Evolutionary conservation across 2,113 vertebrate species (phyloP), one percentile per base, ranked within the genome.

Genomic region (Paratilapia polleni): DNA sequence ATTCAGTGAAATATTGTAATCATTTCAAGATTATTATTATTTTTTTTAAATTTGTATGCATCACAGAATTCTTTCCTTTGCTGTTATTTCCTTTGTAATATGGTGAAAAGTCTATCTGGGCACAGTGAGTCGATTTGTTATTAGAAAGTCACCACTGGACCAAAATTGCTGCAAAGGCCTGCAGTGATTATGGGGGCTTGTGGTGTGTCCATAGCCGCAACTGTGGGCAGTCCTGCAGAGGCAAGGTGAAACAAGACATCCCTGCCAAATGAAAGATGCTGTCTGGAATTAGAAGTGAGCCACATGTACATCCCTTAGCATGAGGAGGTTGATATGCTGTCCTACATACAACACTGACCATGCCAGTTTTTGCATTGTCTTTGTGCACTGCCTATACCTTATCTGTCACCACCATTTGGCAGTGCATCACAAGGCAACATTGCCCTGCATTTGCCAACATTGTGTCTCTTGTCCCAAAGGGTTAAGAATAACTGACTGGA

Each of bases 391-490:
- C 26, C 41, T 20, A 6, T 38, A 85, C 38, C 13, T 52, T 78
- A 83, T 82, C 31, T 73, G 59, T 66, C 13, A 3, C 59, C 22
- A 80, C 52, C 7, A 22, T 64, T 84, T 79, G 58, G 34, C 63
- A 61, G 54, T 66, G n/a, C 57, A 63, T 85, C 38, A 62, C 24
- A 11, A 24, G 13, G 28, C 14, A 54, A 17, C 38, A 36, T 7
- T 74, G 10, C 47, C 6, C 4, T 8, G 8, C 24, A 20, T 60
- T 63, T 80, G 76, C 81, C 75, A 74, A 22, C 70, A 82, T 82
- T 82, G 76, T 88, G 63, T 70, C 28, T 76, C 13, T 47, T 87
- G 15, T 80, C n/a, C 58, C 28, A 2, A 64, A 49, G 8, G 22
- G 12, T 38, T 80, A 10, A 47, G 31, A 24, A 9, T 61, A 52